A percentile compares a stretch with the other conserved stretches of the same genome.
These are phyloP conservation scores for Melanostoma mellinum DNA, from an alignment of 2,888 invertebrate species.

Conservation along the genomic window DNA sequence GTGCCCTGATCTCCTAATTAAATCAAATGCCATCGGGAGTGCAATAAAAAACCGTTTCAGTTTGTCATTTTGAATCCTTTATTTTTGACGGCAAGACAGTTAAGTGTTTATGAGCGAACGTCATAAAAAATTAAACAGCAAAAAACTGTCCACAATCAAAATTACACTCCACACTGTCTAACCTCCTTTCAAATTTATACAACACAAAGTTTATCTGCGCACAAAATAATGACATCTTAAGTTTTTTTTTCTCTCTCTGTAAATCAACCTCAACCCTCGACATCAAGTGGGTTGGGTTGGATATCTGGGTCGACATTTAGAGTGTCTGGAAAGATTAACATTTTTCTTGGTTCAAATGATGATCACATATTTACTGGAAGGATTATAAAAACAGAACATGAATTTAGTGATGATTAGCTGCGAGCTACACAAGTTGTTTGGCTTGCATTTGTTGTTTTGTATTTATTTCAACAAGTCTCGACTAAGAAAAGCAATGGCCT, in stretches of 20 bases:
- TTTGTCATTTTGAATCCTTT: neutral
- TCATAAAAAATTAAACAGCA: conserved; percentile 16
- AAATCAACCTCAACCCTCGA: conserved; percentile 35
- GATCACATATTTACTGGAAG: conserved; percentile 29
- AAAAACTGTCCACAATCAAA: conserved; percentile 2
- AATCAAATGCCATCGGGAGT: conserved; percentile 37
- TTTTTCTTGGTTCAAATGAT: neutral
- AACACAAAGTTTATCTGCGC: conserved; percentile 47
- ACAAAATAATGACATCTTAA: conserved; percentile 51
- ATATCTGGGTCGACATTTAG: conserved; percentile 47
- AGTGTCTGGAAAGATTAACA: conserved; percentile 30
- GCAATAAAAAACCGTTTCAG: conserved; percentile 12
- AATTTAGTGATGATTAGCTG: conserved; percentile 48
- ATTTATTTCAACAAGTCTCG: conserved; percentile 28
- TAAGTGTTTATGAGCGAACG: conserved; percentile 19
- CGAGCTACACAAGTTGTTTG: conserved; percentile 10
- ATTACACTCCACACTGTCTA: conserved; percentile 8
- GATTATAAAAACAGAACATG: conserved; percentile 8
- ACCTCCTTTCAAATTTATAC: conserved; percentile 20
- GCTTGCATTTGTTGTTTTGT: conserved; percentile 3
- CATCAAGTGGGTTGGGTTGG: conserved; percentile 1
- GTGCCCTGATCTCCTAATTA: conserved; percentile 30
- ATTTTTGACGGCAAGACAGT: neutral
- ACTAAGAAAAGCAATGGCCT: conserved; percentile 25
- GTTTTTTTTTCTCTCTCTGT: conserved; percentile 2